Evolutionary conservation across 2,888 invertebrate genomes (phyloP), one percentile per base, ranked within the genome.

Genomic region (Acrocera orbiculus): DNA sequence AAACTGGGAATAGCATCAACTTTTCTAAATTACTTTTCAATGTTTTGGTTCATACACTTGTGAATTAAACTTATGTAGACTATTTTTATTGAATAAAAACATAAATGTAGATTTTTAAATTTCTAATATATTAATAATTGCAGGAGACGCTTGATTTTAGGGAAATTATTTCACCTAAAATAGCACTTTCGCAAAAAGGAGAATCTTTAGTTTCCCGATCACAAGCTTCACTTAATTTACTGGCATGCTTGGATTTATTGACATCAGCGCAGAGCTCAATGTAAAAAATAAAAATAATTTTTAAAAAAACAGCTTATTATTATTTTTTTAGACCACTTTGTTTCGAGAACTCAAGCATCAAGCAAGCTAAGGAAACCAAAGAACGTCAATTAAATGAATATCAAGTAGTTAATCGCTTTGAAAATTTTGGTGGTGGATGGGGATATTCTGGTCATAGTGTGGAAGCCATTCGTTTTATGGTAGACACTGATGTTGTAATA

Each of bases 401-500:
- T 41, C 57, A 57, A 41, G 52, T 52, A 30, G 82, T 92, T 13
- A 86, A 80, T 52, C 69, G 95, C 42, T 95, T 93, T 58, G 90
- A 90, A 55, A 85, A 83, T 58, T 85, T 89, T 50, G 95, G 95
- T 3, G 93, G 93, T 16, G 93, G 93, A 5, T 96, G 96, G 96
- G 95, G 95, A 3, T 96, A 96, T 59, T 89, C 92, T 1, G 90
- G 86, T 0, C 90, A 93, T 53, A 92, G 92, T 3, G 77, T 95
- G 16, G 96, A 96, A 60, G 95, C 95, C 0, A 79, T 96, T 42
- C 70, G 95, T 30, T 95, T 96, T 55, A 86, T 85, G 73, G 76
- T 79, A 32, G 92, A 93, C 54, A 82, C 85, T 4, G 93, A 96
- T 54, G 74, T 95, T 38, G 56, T 87, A 17, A 60, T 95, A 16